phyloP scores from a whole-genome alignment of 2,797 vertebrate species.

The Linurgus olivaceus region DNA sequence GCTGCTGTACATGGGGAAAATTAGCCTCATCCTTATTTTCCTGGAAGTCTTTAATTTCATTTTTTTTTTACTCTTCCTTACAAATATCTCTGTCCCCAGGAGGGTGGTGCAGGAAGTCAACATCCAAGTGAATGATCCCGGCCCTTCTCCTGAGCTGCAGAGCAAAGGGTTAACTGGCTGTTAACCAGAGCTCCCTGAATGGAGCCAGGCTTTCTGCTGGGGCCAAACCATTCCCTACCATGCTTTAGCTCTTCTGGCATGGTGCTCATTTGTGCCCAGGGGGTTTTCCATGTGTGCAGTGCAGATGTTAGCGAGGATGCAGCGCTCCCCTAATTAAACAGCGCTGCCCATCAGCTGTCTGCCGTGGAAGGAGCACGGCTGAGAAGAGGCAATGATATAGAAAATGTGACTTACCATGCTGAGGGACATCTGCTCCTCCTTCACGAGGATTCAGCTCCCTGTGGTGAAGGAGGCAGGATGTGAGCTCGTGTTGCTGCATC shows the following conservation, averaged over 20 bases:
- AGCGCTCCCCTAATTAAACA: background rate
- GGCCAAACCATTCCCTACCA: background rate
- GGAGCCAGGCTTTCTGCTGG: background rate
- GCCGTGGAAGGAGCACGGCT: background rate
- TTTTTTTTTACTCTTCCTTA: background rate
- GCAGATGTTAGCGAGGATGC: conserved; percentile 55
- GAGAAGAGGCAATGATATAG: background rate
- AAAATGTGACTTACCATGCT: conserved; percentile 43
- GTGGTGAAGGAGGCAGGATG: background rate
- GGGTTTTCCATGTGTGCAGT: conserved; percentile 10
- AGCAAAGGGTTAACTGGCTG: background rate
- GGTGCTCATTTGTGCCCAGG: background rate
- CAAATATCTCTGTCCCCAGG: background rate
- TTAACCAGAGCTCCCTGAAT: background rate
- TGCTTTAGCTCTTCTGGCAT: background rate
- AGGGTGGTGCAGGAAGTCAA: background rate
- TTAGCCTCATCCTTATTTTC: background rate
- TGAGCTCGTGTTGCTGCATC: background rate
- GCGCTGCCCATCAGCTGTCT: background rate
- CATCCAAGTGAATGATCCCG: background rate
- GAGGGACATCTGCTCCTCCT: conserved; percentile 56
- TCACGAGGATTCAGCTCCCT: background rate
- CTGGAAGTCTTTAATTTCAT: background rate
- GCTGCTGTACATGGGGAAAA: background rate
- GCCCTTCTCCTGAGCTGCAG: accelerated